Base-by-base conservation (phyloP, 2,888 invertebrate genomes). In the Scotopteryx bipunctaria region DNA sequence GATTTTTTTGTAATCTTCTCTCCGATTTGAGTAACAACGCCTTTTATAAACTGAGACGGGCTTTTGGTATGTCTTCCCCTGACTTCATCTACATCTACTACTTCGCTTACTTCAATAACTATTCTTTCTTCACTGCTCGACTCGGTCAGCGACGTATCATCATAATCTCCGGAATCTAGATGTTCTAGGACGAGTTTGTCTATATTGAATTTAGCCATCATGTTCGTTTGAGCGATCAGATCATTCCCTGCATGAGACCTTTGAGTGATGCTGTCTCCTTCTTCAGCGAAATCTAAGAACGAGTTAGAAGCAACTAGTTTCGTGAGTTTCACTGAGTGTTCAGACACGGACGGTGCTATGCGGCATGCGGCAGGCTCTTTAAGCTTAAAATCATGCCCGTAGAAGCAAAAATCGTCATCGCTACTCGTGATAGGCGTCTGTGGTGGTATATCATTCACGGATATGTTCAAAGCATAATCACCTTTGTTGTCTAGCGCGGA, bases 161-260 rank as follows among this genome's bases (percentile, higher is more conserved):
- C 84, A 46, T 86, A 87, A 25, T 88, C 79, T 2, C 85, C 86
- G 0, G 86, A 74, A 61, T 89, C 86, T 31, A 91, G 69, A 71
- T 90, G 87, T 58, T 89, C 83, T 64, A 78, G 73, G 1, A 90
- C 72, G 23, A 73, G 69, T 63, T 78, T 80, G 55, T 90, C 78
- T 15, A 87, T 73, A 57, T 87, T 87, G 55, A 91, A 91, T 45
- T 81, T 85, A 0, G 90, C 81, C 91, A 90, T 91, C 86, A 87
- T 87, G 1, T 78, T 80, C 0, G 86, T 83, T 64, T 91, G 91
- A 45, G 81, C 77, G 33, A 76, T 78, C 43, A 91, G 69, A 62
- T 78, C 80, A 63, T 80, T 86, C 3, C 78, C 74, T 13, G 78
- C 73, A 58, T 81, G 69, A n/a, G 75, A 73, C 58, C 86, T 75